phyloP scores from a whole-genome alignment of 1,140 invertebrate species.

The Bicyclus anynana region DNA sequence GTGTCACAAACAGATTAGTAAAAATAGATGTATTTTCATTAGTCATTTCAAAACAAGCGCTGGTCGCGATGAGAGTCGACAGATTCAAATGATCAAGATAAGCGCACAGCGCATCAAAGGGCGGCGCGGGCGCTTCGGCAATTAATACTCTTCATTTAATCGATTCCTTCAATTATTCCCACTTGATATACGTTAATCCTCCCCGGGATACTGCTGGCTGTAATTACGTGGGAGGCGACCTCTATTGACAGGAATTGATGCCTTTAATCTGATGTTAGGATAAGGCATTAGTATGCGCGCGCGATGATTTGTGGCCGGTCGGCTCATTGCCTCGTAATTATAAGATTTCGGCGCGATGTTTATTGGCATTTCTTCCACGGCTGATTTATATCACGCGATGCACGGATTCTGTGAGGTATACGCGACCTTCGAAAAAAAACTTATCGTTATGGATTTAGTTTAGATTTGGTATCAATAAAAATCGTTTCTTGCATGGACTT shows the following conservation, averaged over 20 bases:
- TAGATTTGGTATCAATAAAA: neutral
- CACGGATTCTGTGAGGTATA: conserved; percentile 10
- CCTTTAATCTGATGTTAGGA: conserved; percentile 75
- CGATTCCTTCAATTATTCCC: conserved; percentile 73
- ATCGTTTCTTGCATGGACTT: too few species aligned
- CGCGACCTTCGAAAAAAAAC: neutral
- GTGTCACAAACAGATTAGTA: too few species aligned
- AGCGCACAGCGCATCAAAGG: conserved; percentile 27
- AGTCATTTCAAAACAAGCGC: too few species aligned
- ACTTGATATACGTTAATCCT: conserved; percentile 72
- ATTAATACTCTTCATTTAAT: conserved; percentile 74
- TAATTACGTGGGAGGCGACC: conserved; percentile 74
- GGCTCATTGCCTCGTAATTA: conserved; percentile 71
- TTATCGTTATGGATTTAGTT: neutral
- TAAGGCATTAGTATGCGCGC: conserved; percentile 70
- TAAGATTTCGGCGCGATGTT: conserved; percentile 71
- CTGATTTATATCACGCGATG: conserved; percentile 53
- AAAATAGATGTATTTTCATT: too few species aligned
- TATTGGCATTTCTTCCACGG: conserved; percentile 62
- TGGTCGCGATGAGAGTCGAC: too few species aligned
- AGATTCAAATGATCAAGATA: conserved; percentile 14
- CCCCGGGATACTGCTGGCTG: conserved; percentile 68
- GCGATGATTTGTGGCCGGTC: conserved; percentile 67
- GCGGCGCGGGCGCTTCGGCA: conserved; percentile 65
- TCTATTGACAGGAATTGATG: conserved; percentile 74